Base-by-base conservation (phyloP, 2,888 invertebrate genomes). In the Asteroscopus sphinx region DNA sequence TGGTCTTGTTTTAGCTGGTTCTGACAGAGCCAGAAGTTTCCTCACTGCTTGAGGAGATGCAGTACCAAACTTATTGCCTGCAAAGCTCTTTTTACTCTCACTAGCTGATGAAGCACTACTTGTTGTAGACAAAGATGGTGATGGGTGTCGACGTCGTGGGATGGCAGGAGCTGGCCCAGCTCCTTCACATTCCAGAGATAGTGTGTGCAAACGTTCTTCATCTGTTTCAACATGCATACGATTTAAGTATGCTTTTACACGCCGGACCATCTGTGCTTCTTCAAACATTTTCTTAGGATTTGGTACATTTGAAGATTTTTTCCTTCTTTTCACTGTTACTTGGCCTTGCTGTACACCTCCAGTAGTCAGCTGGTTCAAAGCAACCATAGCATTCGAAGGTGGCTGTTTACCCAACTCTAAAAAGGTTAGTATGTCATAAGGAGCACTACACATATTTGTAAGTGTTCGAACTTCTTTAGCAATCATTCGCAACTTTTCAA, bases 251-350 rank as follows among this genome's bases (percentile, higher is more conserved):
- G 99, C 98, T 88, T 99, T 99, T 4, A 99, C 99, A 54, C 99
- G 95, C 26, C 99, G 96, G 53, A 99, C 99, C 99, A 99, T 99
- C 93, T 99, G 98, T 26, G 99, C 99, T 94, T 99, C 99, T 90
- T 99, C 99, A 89, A 98, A 99, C 99, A 99, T 99, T 90, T 99
- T 99, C 92, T 99, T 99, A 47, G 98, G 98, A 91, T 99, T 99
- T 1, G 98, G 98, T 3, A 98, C 97, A 25, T 98, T 97, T 26
- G 97, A 96, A 0, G 98, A 97, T 86, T 98, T 97, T 90, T 98
- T 98, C 74, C 98, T 95, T 75, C 98, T 94, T 85, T 98, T 98
- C 0, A 98, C 98, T 1, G 98, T 98, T 0, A 98, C 97, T 80
- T 97, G 97, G 6, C 97, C 97, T 92, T 93, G 92, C 76, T 95